phyloP scores from a whole-genome alignment of 2,797 vertebrate species.

The Intellagama lesueurii region DNA sequence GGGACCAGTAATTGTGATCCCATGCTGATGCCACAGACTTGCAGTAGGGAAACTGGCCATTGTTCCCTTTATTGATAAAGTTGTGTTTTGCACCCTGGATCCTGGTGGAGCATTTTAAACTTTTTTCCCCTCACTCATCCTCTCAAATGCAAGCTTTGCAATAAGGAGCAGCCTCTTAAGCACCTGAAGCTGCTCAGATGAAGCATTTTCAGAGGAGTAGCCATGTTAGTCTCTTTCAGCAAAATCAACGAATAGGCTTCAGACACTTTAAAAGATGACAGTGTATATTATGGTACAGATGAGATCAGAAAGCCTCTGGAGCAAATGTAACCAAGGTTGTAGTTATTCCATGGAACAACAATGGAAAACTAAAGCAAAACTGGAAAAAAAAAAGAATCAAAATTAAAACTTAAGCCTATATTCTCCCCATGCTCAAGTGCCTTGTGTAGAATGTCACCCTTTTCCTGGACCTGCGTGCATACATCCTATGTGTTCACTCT shows the following conservation, averaged over 20 bases:
- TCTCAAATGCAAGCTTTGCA: too few species aligned
- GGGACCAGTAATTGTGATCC: neutral
- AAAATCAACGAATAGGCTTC: neutral
- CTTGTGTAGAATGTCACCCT: neutral
- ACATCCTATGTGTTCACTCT: neutral
- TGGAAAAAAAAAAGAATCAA: neutral
- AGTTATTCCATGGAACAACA: neutral
- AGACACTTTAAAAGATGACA: neutral
- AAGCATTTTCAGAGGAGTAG: too few species aligned
- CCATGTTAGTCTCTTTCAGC: neutral
- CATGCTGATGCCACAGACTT: neutral
- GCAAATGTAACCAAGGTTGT: too few species aligned
- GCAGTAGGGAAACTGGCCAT: too few species aligned
- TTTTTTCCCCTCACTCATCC: too few species aligned
- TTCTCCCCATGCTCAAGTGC: neutral
- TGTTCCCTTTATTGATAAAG: neutral
- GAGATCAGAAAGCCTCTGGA: neutral
- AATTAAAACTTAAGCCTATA: neutral
- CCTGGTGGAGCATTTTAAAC: too few species aligned
- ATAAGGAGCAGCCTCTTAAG: too few species aligned
- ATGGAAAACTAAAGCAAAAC: neutral
- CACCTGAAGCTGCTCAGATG: too few species aligned
- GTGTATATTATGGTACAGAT: neutral
- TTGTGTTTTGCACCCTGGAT: neutral
- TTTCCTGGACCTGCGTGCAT: neutral